Evolutionary conservation across 2,888 invertebrate genomes (phyloP).

Genomic region (Pandemis cinnamomeana): DNA sequence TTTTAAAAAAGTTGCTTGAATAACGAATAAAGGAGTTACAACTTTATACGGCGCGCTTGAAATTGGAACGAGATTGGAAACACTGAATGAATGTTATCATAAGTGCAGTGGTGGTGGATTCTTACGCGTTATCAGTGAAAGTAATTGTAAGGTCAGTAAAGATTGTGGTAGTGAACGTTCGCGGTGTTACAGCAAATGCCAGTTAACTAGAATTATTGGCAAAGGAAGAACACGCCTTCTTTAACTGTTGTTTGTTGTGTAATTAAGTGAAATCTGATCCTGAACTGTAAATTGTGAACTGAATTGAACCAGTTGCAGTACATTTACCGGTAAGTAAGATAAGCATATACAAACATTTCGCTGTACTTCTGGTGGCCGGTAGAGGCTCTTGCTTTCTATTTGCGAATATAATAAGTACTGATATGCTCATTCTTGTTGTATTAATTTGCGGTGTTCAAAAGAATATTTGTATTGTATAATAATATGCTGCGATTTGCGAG

Average conservation of each 20-base stretch:
- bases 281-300: conserved; percentile 10
- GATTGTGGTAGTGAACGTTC: conserved; percentile 11
- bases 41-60: conserved; percentile 17
- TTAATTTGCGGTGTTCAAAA: too few species aligned
- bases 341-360: too few species aligned
- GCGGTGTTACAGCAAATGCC: conserved; percentile 44
- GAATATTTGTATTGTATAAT: too few species aligned
- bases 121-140: conserved; percentile 31
- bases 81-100: conserved; percentile 16
- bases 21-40: conserved; percentile 12
- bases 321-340: conserved; percentile 16
- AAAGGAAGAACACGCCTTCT: conserved; percentile 61
- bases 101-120: not conserved
- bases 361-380: too few species aligned
- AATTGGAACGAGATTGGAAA: conserved; percentile 3
- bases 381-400: too few species aligned
- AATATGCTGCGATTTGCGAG: too few species aligned
- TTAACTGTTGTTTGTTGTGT: conserved; percentile 38
- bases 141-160: conserved; percentile 13
- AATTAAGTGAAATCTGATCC: conserved; percentile 32
- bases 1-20: conserved; percentile 33
- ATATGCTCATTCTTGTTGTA: too few species aligned
- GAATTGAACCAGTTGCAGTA: not conserved
- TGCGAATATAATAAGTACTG: too few species aligned
- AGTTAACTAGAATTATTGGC: conserved; percentile 55